Evolutionary conservation across 53 echinoderm and acorn worm genomes (phyloP).

Genomic region (Actinopyga echinites): DNA sequence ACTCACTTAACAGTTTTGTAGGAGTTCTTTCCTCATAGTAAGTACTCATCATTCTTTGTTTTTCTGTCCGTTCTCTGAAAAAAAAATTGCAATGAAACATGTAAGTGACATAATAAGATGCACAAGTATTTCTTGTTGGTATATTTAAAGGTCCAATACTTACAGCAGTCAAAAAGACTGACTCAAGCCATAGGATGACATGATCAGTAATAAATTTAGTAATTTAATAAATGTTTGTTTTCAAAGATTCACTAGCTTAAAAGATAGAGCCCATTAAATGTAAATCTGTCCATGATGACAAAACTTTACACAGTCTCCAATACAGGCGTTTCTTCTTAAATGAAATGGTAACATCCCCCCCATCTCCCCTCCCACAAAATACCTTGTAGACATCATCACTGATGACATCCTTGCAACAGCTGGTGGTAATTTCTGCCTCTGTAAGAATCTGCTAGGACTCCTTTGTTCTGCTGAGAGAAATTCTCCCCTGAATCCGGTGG

Average conservation of each 20-base stretch:
- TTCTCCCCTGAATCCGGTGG: background rate
- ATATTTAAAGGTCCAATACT: no score
- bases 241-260: no score
- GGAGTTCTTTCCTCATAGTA: constrained; percentile 85
- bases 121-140: no score
- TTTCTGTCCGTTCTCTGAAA: constrained; percentile 70
- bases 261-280: no score
- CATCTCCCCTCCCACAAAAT: background rate
- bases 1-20: constrained; percentile 58
- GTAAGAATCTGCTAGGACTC: constrained; percentile 49
- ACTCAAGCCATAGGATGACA: no score
- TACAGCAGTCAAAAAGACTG: no score
- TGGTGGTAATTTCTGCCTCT: constrained; percentile 58
- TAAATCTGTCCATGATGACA: no score
- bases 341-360: no score
- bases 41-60: constrained; percentile 70
- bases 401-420: constrained; percentile 90
- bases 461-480: constrained; percentile 43
- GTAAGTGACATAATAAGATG: background rate
- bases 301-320: no score
- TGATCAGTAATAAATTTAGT: no score
- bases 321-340: no score
- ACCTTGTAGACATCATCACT: constrained; percentile 86
- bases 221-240: no score
- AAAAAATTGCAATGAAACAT: background rate